Percentiles rank a stretch among this genome's conserved stretches.
These are phyloP conservation scores for Sterna hirundo DNA, from an alignment of 2,113 vertebrate species.

Conservation along the genomic window DNA sequence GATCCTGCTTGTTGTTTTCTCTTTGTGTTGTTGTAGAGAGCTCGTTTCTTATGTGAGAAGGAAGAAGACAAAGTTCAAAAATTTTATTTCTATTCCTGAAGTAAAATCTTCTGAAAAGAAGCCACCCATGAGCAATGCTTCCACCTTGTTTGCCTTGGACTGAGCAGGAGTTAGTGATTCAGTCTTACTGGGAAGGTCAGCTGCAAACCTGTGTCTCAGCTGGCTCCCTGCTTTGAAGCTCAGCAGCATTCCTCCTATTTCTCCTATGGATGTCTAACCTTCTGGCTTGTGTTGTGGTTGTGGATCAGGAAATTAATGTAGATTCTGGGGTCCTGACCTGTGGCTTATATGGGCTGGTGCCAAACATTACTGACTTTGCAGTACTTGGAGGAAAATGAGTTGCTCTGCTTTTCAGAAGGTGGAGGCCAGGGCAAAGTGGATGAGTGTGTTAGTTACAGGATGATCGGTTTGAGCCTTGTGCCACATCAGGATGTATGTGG, in stretches of 20 bases:
- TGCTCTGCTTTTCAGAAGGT: background rate
- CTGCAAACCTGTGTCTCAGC: background rate
- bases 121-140: background rate
- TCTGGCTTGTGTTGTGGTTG: background rate
- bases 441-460: background rate
- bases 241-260: background rate
- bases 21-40: background rate
- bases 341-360: background rate
- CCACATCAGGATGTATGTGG: rapidly evolving
- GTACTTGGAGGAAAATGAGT: background rate
- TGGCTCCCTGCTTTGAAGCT: background rate
- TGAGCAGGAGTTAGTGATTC: background rate
- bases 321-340: background rate
- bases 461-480: background rate
- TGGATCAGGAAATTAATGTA: background rate
- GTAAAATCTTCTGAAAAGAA: background rate
- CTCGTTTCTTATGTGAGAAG: background rate
- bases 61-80: background rate
- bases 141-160: background rate
- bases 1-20: background rate
- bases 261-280: background rate
- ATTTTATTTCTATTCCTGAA: background rate
- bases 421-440: background rate
- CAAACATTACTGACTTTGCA: background rate
- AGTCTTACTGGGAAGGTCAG: background rate